A percentile compares a stretch with the other conserved stretches of the same genome.
phyloP scores from a whole-genome alignment of 2,888 invertebrate species.

The Lithophane ornitopus region DNA sequence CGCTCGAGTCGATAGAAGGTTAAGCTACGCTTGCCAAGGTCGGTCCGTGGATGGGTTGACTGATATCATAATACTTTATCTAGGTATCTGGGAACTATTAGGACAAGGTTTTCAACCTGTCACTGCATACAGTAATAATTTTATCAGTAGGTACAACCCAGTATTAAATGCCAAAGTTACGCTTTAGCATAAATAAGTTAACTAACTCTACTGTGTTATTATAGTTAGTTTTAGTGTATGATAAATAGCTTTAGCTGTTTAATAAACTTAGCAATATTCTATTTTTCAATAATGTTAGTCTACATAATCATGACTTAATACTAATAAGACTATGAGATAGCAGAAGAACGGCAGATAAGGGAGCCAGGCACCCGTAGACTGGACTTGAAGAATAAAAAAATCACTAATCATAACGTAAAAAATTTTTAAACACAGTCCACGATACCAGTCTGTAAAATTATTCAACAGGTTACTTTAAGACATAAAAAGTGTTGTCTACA shows the following conservation, averaged over 20 bases:
- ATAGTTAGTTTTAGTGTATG: background rate
- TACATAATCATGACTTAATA: no score
- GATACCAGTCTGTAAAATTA: no score
- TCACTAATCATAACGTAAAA: no score
- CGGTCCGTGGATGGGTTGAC: background rate
- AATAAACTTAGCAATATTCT: no score
- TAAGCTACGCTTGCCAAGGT: background rate
- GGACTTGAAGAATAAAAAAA: no score
- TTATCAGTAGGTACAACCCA: background rate
- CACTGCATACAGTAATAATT: conserved; percentile 23
- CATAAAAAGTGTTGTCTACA: no score
- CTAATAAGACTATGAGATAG: no score
- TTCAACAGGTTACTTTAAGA: no score
- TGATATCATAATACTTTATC: background rate
- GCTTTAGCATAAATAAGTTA: background rate
- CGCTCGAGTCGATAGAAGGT: background rate
- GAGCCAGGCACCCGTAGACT: no score
- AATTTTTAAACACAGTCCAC: no score
- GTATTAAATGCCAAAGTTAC: conserved; percentile 34
- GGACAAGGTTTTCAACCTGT: conserved; percentile 51
- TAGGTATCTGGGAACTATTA: background rate
- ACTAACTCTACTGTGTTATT: background rate
- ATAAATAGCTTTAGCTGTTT: conserved; percentile 9
- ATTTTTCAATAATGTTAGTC: no score
- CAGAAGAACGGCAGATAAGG: no score